phyloP scores from a whole-genome alignment of 2,113 vertebrate genomes.

The Oncorhynchus clarkii region DNA sequence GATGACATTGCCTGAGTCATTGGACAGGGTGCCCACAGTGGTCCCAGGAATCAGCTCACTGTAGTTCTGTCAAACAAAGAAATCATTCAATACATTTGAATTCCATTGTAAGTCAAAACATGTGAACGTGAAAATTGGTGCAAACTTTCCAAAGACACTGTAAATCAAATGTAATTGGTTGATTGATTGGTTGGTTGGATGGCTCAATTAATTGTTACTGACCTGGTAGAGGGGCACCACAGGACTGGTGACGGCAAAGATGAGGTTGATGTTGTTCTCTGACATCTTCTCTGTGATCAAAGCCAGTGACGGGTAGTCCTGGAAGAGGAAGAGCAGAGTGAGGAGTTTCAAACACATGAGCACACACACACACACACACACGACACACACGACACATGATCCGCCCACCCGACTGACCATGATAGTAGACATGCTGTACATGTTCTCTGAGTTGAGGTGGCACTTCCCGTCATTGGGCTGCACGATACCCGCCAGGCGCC shows the following conservation, averaged over 20 bases:
- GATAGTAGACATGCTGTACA: constrained; percentile 87
- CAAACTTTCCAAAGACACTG: too few relatives aligned
- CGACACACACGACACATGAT: not conserved
- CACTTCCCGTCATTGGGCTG: constrained; percentile 90
- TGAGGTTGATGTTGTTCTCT: constrained; percentile 96
- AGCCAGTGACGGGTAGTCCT: constrained; percentile 97
- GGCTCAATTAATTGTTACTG: constrained; percentile 29
- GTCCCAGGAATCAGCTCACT: constrained; percentile 95
- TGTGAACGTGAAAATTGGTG: not conserved
- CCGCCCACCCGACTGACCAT: constrained; percentile 71
- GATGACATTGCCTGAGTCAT: constrained; percentile 90
- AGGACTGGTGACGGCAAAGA: constrained; percentile 89
- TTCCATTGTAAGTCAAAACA: too few relatives aligned
- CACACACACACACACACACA: not conserved
- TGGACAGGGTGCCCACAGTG: constrained; percentile 85
- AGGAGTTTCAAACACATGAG: not conserved
- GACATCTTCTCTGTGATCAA: constrained; percentile 96
- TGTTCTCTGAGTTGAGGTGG: constrained; percentile 82
- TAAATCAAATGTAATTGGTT: too few relatives aligned
- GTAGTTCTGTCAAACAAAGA: constrained; percentile 81
- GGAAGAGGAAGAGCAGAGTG: not conserved
- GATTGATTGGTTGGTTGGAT: too few relatives aligned
- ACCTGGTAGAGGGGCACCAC: constrained; percentile 86
- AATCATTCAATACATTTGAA: too few relatives aligned
- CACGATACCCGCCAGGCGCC: constrained; percentile 90